Conservation (phyloP, 2,888 invertebrate species). For the Pammene fasciana region DNA sequence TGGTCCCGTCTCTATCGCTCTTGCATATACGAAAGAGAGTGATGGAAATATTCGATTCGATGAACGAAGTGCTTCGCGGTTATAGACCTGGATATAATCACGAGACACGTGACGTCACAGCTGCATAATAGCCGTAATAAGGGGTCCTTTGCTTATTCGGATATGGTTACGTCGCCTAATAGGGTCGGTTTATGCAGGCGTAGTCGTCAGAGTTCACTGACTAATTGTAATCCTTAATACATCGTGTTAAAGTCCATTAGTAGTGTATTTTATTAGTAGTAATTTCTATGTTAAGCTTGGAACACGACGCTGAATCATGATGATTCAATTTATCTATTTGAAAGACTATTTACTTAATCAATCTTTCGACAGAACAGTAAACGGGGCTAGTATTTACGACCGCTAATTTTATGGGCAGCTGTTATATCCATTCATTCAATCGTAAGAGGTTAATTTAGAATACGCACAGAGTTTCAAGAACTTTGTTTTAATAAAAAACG, state of each 20-base stretch:
- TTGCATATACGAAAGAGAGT: too few species aligned
- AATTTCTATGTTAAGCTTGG: slow-evolving; percentile 16
- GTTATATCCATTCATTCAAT: slow-evolving; percentile 9
- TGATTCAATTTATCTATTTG: slow-evolving; percentile 6
- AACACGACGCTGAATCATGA: slow-evolving; percentile 7
- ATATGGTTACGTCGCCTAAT: slow-evolving; percentile 32
- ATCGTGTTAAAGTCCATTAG: neutral
- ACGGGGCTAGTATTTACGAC: neutral
- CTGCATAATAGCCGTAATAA: slow-evolving; percentile 29
- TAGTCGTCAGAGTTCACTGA: neutral
- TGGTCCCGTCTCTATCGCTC: too few species aligned
- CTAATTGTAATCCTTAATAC: neutral
- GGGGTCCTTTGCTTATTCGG: slow-evolving; percentile 37
- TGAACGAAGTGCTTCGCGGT: too few species aligned
- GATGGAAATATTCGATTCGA: too few species aligned
- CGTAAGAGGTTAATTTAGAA: slow-evolving; percentile 8
- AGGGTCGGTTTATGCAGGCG: slow-evolving; percentile 9
- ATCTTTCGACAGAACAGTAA: slow-evolving; percentile 2
- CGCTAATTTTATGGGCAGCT: slow-evolving; percentile 7
- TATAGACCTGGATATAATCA: slow-evolving; percentile 31
- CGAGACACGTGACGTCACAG: slow-evolving; percentile 12
- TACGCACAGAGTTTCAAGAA: neutral
- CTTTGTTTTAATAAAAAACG: neutral
- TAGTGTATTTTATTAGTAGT: neutral
- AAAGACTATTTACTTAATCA: slow-evolving; percentile 5